These are phyloP conservation scores for Mizuhopecten yessoensis DNA, from an alignment of 1,140 invertebrate species.

Conservation along the genomic window DNA sequence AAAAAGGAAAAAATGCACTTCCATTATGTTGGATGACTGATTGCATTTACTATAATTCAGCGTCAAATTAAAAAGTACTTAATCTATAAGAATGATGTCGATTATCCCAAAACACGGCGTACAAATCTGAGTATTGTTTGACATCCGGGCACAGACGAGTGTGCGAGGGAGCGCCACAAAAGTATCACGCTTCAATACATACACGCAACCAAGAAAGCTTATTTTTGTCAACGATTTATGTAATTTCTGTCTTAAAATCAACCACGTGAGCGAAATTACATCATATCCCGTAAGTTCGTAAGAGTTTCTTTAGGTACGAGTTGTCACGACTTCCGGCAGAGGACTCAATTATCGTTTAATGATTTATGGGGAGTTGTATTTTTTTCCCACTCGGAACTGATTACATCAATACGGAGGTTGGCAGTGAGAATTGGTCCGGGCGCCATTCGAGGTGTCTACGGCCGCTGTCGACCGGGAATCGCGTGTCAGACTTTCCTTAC, in stretches of 20 bases:
- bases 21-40: too few relatives aligned
- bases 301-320: constrained; percentile 38
- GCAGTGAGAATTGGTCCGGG: background rate
- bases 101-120: background rate
- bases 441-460: background rate
- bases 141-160: background rate
- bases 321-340: constrained; percentile 21
- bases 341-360: background rate
- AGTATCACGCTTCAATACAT: constrained; percentile 14
- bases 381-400: background rate
- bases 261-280: constrained; percentile 37
- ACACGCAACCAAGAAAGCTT: constrained; percentile 19
- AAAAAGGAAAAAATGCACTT: too few relatives aligned
- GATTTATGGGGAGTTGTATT: constrained; percentile 5
- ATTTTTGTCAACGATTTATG: background rate
- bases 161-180: background rate
- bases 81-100: background rate
- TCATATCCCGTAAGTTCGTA: constrained; percentile 1
- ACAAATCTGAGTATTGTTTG: background rate
- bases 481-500: background rate
- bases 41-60: too few relatives aligned
- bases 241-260: constrained; percentile 24
- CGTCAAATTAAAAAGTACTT: background rate
- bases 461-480: background rate
- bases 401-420: background rate